phyloP scores from a whole-genome alignment of 37 sponge, comb jelly and placozoan genomes.

The Beroe ovata region DNA sequence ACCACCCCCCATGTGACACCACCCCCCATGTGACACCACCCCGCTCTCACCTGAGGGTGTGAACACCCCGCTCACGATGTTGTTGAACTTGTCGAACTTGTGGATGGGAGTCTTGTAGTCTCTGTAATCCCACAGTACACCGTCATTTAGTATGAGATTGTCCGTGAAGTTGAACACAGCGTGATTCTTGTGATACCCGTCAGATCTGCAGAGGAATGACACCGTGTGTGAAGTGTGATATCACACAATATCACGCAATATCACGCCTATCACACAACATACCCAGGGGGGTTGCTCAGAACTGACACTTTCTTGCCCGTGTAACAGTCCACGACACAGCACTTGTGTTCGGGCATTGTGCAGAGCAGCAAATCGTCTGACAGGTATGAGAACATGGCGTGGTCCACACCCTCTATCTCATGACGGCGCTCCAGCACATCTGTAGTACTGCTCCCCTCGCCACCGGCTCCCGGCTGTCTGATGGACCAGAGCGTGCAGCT shows the following conservation, averaged over 20 bases:
- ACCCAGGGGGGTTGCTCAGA: constrained; percentile 46
- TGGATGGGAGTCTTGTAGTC: not conserved
- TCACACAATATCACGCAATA: not conserved
- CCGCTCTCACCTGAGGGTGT: constrained; percentile 29
- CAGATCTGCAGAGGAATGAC: not conserved
- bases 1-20: no score
- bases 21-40: no score
- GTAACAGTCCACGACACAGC: constrained; percentile 35
- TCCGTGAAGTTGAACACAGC: constrained; percentile 65
- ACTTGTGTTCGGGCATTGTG: constrained; percentile 48
- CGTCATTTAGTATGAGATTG: constrained; percentile 43
- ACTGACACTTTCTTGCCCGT: constrained; percentile 14
- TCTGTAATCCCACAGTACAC: constrained; percentile 62
- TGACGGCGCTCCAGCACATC: constrained; percentile 1
- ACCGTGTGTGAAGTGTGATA: no score
- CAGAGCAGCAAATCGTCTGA: constrained; percentile 36
- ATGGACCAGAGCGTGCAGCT: constrained; percentile 2
- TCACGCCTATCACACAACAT: no score
- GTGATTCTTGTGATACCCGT: constrained; percentile 60
- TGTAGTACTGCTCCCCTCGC: not conserved
- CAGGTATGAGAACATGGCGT: not conserved
- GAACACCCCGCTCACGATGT: constrained; percentile 59
- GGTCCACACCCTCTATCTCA: constrained; percentile 5
- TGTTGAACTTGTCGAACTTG: constrained; percentile 65
- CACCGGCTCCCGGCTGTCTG: not conserved